A percentile compares a stretch with the other conserved stretches of the same genome.
These are phyloP conservation scores for Torymus tubicola DNA, from an alignment of 2,888 invertebrate genomes.

Conservation along the genomic window DNA sequence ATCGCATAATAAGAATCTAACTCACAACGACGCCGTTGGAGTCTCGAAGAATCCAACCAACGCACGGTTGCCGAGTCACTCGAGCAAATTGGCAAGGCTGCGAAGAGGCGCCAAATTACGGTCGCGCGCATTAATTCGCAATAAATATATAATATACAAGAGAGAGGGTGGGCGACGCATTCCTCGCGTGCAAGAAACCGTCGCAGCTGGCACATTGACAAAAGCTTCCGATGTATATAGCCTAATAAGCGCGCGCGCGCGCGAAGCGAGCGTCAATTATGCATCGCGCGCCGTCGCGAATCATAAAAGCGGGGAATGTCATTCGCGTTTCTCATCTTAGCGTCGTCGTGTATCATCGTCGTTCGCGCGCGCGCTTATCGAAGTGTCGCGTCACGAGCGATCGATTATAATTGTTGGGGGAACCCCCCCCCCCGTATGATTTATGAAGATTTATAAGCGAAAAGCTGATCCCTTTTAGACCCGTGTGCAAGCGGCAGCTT, in stretches of 20 bases:
- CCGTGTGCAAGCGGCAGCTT: neutral
- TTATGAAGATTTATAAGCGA: constrained; percentile 37
- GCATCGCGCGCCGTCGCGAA: neutral
- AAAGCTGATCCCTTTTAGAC: neutral
- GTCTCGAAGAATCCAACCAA: neutral
- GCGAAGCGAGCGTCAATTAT: too few species aligned
- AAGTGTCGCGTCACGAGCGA: constrained; percentile 20
- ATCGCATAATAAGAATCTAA: constrained; percentile 49
- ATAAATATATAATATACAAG: neutral
- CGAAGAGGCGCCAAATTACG: constrained; percentile 8
- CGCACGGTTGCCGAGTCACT: constrained; percentile 26
- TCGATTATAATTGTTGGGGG: constrained; percentile 38
- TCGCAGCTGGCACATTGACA: too few species aligned
- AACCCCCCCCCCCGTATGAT: constrained; percentile 9
- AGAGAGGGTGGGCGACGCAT: too few species aligned
- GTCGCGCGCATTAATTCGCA: constrained; percentile 14
- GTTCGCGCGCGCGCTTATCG: neutral
- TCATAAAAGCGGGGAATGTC: neutral
- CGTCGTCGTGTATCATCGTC: constrained; percentile 28
- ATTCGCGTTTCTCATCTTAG: neutral
- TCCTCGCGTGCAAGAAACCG: neutral
- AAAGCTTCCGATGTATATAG: too few species aligned
- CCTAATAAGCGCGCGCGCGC: too few species aligned
- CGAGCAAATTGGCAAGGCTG: constrained; percentile 35
- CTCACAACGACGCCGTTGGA: neutral